These are phyloP conservation scores for Pelochelys cantorii DNA, from an alignment of 2,797 vertebrate genomes.

Conservation along the genomic window DNA sequence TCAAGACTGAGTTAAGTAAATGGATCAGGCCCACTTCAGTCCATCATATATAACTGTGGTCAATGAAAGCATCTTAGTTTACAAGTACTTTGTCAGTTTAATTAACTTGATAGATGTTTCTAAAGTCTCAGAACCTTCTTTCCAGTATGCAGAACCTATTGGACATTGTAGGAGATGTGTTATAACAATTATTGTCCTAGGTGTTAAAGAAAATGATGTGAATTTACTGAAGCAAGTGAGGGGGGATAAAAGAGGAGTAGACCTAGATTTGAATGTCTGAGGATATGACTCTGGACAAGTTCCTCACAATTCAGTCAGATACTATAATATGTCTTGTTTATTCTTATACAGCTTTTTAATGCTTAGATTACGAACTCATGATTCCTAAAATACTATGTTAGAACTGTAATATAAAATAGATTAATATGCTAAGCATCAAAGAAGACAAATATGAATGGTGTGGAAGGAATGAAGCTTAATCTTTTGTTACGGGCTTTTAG, in stretches of 20 bases:
- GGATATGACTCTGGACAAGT: neutral
- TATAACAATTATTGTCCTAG: neutral
- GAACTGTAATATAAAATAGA: neutral
- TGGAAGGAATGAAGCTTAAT: neutral
- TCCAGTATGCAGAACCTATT: neutral
- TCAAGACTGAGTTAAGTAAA: neutral
- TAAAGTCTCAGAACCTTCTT: constrained; percentile 6
- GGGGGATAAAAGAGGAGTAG: neutral
- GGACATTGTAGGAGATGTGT: neutral
- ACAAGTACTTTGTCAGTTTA: constrained; percentile 27
- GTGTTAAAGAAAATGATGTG: neutral
- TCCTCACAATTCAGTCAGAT: neutral
- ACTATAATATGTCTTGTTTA: neutral
- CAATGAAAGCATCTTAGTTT: neutral
- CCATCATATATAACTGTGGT: neutral
- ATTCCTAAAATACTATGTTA: neutral
- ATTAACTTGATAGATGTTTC: constrained; percentile 15
- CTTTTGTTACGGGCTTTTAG: neutral
- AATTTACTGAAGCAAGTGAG: neutral
- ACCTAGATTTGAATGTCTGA: neutral
- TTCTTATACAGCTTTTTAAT: neutral
- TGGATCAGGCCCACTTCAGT: neutral
- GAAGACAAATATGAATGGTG: neutral
- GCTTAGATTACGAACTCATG: neutral
- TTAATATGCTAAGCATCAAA: neutral